phyloP scores from a whole-genome alignment of 1,140 invertebrate genomes.

The Littorina saxatilis region DNA sequence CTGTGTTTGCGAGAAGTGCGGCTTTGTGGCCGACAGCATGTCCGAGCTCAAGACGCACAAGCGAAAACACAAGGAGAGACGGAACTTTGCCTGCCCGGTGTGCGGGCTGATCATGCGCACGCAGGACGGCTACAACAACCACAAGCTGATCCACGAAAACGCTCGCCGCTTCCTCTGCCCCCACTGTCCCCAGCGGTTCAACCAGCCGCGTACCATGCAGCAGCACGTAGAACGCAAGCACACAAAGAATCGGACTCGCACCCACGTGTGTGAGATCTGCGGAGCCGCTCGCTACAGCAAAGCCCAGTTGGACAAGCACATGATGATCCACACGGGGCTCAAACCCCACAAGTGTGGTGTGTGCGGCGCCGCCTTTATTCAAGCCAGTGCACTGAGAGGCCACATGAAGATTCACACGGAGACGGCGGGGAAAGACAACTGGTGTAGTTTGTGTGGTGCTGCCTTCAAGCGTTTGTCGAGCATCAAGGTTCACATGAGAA shows the following conservation, averaged over 20 bases:
- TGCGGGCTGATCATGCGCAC: constrained; percentile 1
- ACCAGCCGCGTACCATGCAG: background rate
- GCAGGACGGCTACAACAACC: background rate
- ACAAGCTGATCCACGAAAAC: constrained; percentile 2
- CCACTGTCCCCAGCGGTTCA: background rate
- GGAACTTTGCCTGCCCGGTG: background rate
- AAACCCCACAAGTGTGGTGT: constrained; percentile 53
- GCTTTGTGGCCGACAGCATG: too few relatives aligned
- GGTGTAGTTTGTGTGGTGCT: too few relatives aligned
- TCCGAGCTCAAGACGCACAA: constrained; percentile 20
- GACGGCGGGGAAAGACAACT: too few relatives aligned
- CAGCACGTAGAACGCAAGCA: background rate
- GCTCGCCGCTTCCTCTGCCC: constrained; percentile 19
- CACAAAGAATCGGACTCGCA: constrained; percentile 61
- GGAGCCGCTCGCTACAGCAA: constrained; percentile 90
- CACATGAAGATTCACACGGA: too few relatives aligned
- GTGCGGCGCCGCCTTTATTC: constrained; percentile 89
- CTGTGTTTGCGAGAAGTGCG: too few relatives aligned
- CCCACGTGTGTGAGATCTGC: constrained; percentile 86
- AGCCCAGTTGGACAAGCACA: constrained; percentile 86
- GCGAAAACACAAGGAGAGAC: background rate
- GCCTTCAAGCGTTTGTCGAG: background rate
- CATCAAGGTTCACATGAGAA: background rate
- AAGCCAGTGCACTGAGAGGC: constrained; percentile 92
- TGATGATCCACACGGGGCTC: constrained; percentile 83